Evolutionary conservation across 2,797 vertebrate species (phyloP), one percentile per base, ranked within the genome.

Genomic region (Erethizon dorsatum): DNA sequence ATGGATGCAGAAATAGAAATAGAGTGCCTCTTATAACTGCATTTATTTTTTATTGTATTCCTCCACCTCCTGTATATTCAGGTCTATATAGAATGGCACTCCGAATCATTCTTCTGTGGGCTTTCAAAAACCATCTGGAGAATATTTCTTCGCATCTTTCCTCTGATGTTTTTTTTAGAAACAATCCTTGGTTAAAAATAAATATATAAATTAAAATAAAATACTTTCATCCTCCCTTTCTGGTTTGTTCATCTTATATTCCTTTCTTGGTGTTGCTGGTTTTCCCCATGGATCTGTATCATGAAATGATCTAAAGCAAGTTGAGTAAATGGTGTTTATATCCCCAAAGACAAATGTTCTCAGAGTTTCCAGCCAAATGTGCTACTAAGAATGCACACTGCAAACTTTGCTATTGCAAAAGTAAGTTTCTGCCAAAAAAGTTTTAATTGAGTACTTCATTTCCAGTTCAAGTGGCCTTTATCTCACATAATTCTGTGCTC

Each of bases 311-410:
- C 26, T 89, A 37, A 92, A 80, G 65, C 52, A 79, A 94, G 52
- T 57, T 79, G 84, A n/a, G 17, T 89, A 96, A 97, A 88, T 84
- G 52, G 50, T 92, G 67, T 69, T 96, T 88, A n/a, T 56, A 77
- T 96, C 75, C 77, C 83, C 75, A 92, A 97, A 97, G 90, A 96
- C 15, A 84, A 15, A 85, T 52, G 28, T 92, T 96, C 80, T 96
- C 59, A 47, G 65, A 75, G 20, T 94, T 97, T 97, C 85, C 94
- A 63, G 80, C 20, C 63, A 61, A 87, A 8, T 11, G 69, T 59
- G 28, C 71, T 31, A 54, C 54, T 86, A 89, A 73, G 80, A 82
- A 63, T 91, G n/a, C 85, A 9, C 31, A 54, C 45, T 94, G 31
- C 0, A 84, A 85, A 86, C 33, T 75, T 92, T 75, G 8, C n/a